A percentile compares a stretch with the other conserved stretches of the same genome.
Conservation (phyloP, 2,888 invertebrate species). For the Helobdella robusta region DNA sequence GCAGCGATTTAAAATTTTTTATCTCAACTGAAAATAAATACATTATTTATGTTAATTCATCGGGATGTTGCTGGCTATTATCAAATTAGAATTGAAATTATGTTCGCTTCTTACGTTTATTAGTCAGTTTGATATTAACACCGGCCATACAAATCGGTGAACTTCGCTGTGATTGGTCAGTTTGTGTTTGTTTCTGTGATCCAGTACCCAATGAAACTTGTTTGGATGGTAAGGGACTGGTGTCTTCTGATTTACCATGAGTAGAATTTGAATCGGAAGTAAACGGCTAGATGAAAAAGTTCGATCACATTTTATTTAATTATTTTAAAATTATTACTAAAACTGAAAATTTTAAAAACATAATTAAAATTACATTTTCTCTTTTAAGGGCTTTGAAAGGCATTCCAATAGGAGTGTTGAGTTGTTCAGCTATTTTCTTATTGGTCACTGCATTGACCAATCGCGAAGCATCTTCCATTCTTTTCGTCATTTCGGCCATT, state of each 20-base stretch:
- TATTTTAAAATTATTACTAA: neutral
- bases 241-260: conserved; percentile 1
- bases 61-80: too few species aligned
- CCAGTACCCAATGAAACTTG: conserved; percentile 4
- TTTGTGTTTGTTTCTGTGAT: neutral
- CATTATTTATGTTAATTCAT: neutral
- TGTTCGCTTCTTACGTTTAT: neutral
- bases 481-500: conserved; percentile 22
- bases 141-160: neutral
- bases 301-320: neutral
- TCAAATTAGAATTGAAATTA: neutral
- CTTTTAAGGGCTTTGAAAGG: neutral
- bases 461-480: conserved; percentile 18
- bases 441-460: neutral
- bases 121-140: conserved; percentile 10
- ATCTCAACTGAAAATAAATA: neutral
- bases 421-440: neutral
- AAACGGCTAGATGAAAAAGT: too few species aligned
- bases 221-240: conserved; percentile 12
- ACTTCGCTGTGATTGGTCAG: conserved; percentile 6
- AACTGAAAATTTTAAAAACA: neutral
- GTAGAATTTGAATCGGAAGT: neutral
- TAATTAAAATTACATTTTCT: neutral
- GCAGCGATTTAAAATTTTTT: neutral
- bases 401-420: neutral